Evolutionary conservation across 1,140 invertebrate genomes (phyloP), one percentile per base, ranked within the genome.

Genomic region (Drosophila ironensis): DNA sequence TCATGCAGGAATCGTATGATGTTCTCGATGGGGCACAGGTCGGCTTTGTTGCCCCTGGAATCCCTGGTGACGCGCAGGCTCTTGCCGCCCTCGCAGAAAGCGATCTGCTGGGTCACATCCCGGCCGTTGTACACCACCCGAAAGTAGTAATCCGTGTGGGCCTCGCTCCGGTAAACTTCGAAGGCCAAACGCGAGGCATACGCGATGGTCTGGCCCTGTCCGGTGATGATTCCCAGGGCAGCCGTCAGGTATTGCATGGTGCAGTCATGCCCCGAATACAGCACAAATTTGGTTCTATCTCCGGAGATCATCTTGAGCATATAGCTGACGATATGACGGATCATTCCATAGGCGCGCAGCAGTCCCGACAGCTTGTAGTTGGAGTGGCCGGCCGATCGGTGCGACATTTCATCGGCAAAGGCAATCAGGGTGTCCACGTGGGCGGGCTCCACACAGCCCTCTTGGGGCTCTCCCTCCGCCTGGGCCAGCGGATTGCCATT

Each of bases 261-360:
- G 73, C 95, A 95, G 88, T 98, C 97, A 82, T 98, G 97, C 0
- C 96, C 97, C 0, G 97, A 98, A 88, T 97, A 98, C 0, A 98
- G 66, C 4, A 97, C 94, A 51, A 98, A 92, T 78, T 95, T 95
- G 0, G 95, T 95, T 71, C 94, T 94, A 59, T 92, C 93, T 50
- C 94, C 94, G 0, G 94, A 96, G 47, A 95, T 94, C 90, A 95
- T 95, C 64, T 93, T 92, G 1, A 96, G 91, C 92, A 96, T 94
- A 67, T 95, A 94, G 37, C 93, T 93, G 1, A 96, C 95, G 30
- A 97, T 94, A 70, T 95, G 94, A 9, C 94, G 91, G 14, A 96
- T 92, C 63, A 96, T 91, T 28, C 95, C 95, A 71, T 96, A 97
- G 0, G 95, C 93, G 37, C 93, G 91, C 6, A 97, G 80, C n/a